Evolutionary conservation across 2,113 vertebrate genomes (phyloP).

Genomic region (Tetraodon nigroviridis): DNA sequence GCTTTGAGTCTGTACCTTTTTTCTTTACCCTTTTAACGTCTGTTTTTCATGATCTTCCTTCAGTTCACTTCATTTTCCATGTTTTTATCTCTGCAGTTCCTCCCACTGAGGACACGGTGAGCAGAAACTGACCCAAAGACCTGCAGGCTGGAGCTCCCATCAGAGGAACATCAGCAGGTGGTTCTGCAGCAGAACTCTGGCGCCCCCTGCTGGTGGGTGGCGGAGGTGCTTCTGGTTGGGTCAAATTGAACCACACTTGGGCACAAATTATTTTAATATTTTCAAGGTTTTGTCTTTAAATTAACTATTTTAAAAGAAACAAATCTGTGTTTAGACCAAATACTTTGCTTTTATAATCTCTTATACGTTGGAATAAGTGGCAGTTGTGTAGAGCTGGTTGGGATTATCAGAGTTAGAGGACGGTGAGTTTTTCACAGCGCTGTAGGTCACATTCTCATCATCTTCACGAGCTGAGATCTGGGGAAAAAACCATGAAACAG

Average conservation of each 20-base stretch:
- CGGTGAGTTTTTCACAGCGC: background rate
- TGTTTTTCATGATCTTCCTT: background rate
- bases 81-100: background rate
- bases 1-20: no score
- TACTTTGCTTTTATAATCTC: no score
- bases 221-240: no score
- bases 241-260: no score
- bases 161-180: background rate
- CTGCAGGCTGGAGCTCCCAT: background rate
- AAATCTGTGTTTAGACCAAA: background rate
- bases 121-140: background rate
- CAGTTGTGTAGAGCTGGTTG: background rate
- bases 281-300: no score
- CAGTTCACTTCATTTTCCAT: background rate
- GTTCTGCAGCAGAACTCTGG: constrained; percentile 22
- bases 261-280: no score
- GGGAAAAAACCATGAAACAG: background rate
- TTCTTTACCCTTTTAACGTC: no score
- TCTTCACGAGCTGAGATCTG: background rate
- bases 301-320: no score
- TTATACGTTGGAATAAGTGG: background rate
- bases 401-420: background rate
- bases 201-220: constrained; percentile 34
- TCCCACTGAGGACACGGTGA: background rate
- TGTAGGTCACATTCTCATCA: constrained; percentile 10